Base-by-base conservation (phyloP, 2,888 invertebrate genomes). In the Tholera decimalis region DNA sequence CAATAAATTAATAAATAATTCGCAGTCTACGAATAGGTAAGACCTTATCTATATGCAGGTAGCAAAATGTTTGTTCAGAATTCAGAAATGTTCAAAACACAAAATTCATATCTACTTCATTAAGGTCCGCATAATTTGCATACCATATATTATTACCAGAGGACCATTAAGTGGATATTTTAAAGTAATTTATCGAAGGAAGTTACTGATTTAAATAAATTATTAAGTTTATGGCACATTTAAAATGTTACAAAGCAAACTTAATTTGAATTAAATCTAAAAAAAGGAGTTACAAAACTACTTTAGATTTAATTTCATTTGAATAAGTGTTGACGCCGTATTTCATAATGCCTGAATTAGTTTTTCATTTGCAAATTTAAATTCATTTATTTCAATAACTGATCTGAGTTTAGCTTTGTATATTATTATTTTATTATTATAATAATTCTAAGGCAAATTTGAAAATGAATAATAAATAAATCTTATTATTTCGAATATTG, bases 1-100 rank as follows among this genome's bases (percentile, higher is more conserved):
- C 37, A 51, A 76, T 58, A 75, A 67, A 67, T 73, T 59, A 82
- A 82, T 82, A 75, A 82, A 80, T 83, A 79, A 63, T 54, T 62
- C n/a, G 43, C 53, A 66, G 53, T 63, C 53, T 51, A 57, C 35
- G n/a, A 71, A 22, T 22, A 44, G n/a, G 11, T 51, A 11, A 53
- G 24, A 41, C 37, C 44, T 56, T 68, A 65, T 13, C 35, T 35
- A 33, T 59, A 73, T 33, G 15, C 26, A 53, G 26, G 28, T 9
- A 3, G 11, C 20, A 43, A 30, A 15, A 44, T 8, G 22, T 15
- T 37, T 18, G 22, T 41, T 61, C 13, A 61, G 7, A 24, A 18
- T 18, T 50, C 18, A 28, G 2, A 35, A 33, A 1, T n/a, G 6
- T 24, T 46, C 24, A 24, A 13, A 24, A 44, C 22, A 24, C 6